Evolutionary conservation across 2,113 vertebrate species (phyloP), one percentile per base, ranked within the genome.

Genomic region (Oncorhynchus gorbuscha): DNA sequence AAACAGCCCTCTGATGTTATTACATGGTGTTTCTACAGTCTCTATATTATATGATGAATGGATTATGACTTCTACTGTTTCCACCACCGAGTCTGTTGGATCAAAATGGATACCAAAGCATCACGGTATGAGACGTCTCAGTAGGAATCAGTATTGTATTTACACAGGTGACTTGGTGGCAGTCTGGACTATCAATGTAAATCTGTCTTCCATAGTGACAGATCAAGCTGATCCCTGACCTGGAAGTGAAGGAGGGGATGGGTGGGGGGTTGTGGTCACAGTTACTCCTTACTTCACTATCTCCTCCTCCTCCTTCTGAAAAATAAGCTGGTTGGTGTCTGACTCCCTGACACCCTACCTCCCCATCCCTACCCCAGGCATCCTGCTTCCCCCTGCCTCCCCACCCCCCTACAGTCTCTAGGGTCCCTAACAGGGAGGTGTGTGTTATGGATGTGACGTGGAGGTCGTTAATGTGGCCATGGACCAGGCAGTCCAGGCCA

Each of bases 91-190:
- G 51, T 75, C 59, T 76, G 80, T 80, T 65, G 69, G 74, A 87
- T 71, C 81, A 84, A 59, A 62, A 18, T 16, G 5, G 22, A 28
- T 26, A 13, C 79, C 82, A 1, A 39, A 51, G 11, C 59, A 28
- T 12, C 26, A 28, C 72, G 82, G 85, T 85, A 82, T 74, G 3
- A 32, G 81, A 79, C 88, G 84, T 88, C 87, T 88, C 88, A 87
- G 89, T 90, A 81, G 84, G 84, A 87, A 79, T 81, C 83, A 84
- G 88, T 89, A 90, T 88, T 90, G 91, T 91, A 91, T 92, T 92
- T 90, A 90, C 87, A 85, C 87, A 77, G 69, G 86, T 83, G 88
- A 90, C 86, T 87, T 73, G 62, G 79, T 87, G 83, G 84, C 89
- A 76, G 82, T 85, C 78, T 78, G 83, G 49, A 83, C 85, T 90